A percentile compares a stretch with the other conserved stretches of the same genome.
These are phyloP conservation scores for Anniella stebbinsi DNA, from an alignment of 2,797 vertebrate genomes.

Conservation along the genomic window DNA sequence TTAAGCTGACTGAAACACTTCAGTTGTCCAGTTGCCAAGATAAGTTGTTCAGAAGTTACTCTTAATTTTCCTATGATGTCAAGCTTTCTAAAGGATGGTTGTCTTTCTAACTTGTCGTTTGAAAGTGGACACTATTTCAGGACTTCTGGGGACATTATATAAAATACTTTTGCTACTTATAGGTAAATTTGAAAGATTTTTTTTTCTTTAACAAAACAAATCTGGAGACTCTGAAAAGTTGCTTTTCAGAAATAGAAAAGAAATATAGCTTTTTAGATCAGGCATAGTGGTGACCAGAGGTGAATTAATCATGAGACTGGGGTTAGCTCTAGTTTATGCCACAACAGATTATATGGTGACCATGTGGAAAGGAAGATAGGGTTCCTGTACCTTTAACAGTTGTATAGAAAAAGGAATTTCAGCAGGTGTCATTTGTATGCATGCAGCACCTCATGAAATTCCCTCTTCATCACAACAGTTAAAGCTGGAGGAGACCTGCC, in stretches of 20 bases:
- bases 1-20: fast-evolving
- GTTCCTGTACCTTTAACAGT: too few relatives aligned
- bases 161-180: background rate
- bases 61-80: background rate
- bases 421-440: too few relatives aligned
- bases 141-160: background rate
- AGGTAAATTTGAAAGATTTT: slow-evolving; percentile 41
- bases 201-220: slow-evolving; percentile 27
- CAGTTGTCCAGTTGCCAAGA: slow-evolving; percentile 12
- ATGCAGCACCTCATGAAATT: too few relatives aligned
- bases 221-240: background rate
- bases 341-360: too few relatives aligned
- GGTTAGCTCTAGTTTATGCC: too few relatives aligned
- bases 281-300: background rate
- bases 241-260: too few relatives aligned
- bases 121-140: background rate
- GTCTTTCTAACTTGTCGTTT: background rate
- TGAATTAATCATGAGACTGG: background rate
- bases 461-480: too few relatives aligned
- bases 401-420: too few relatives aligned
- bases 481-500: too few relatives aligned
- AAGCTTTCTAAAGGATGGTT: background rate
- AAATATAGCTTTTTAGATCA: background rate
- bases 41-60: slow-evolving; percentile 16
- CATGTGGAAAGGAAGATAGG: too few relatives aligned